Base-by-base conservation (phyloP, 2,888 invertebrate species). In the Chloroclystis v-ata region DNA sequence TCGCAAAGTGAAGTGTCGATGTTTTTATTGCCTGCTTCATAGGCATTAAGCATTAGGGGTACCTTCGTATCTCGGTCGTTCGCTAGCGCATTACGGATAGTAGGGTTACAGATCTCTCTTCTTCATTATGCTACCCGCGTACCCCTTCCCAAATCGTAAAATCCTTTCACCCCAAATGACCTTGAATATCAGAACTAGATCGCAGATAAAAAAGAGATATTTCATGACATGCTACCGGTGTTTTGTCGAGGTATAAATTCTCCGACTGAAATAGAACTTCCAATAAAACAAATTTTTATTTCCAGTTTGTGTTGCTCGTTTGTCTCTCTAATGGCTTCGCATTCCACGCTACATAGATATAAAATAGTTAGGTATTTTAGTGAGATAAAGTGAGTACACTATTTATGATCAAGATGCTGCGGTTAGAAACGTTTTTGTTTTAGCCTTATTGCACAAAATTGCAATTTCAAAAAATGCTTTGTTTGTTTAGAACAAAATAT, bases 141-240 rank as follows among this genome's bases (percentile, higher is more conserved):
- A 65, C 59, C 52, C 56, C n/a, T n/a, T 45, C 60, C 55, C 57
- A 63, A 65, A 63, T 72, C 72, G 69, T 72, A 70, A 71, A 72
- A 72, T 68, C 68, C 65, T 65, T 70, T 69, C 64, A 59, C 60
- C 68, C 59, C 63, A 61, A 67, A 71, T 58, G 60, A 60, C 71
- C 68, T 64, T 69, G 67, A 69, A 61, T 69, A 69, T 62, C 64
- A 57, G 62, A 62, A 70, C 67, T 72, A 69, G 65, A 68, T 70
- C 71, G 69, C 59, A 65, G 67, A 67, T 67, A 71, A 53, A 53
- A 47, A 43, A 61, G 61, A 61, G 61, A 66, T 69, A 66, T 65
- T 64, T 66, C 61, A 63, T 68, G 67, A 69, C 67, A 61, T 59
- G 66, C 55, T 65, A 16, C 16, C 32, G 16, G 14, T 33, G 45